Base-by-base conservation (phyloP, 1,140 invertebrate species). In the Drosophila sturtevanti region DNA sequence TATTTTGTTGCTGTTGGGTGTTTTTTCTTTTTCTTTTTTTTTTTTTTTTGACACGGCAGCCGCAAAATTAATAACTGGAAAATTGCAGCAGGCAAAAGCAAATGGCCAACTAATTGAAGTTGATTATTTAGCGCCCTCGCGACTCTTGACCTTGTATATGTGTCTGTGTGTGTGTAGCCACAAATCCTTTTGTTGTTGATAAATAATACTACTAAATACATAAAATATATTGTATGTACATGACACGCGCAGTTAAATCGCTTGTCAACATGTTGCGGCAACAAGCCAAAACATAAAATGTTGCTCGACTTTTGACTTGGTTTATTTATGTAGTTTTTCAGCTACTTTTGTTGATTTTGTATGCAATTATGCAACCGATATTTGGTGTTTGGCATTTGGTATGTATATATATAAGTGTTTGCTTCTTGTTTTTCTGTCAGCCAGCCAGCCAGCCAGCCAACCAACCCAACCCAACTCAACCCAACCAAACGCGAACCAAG, bases 41-140 rank as follows among this genome's bases (percentile, higher is more conserved):
- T 27, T 81, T 64, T 66, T 14, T 51, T 61, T 66, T 68, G 74
- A 59, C 55, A 60, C 58, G 65, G 51, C 67, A 68, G 56, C 55
- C 63, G 22, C 69, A 73, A 78, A 76, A 78, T 72, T 86, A 86
- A 86, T 86, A 85, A 87, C 78, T 76, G 73, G 78, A 81, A 86
- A 86, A 86, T 86, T 87, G 74, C 70, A 74, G 51, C 14, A 52
- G 35, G 72, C 62, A 66, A 16, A 51, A 63, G 63, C 65, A 85
- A 86, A 81, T 86, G 67, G 59, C 56, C 65, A 78, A 79, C 78
- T 78, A 87, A 87, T 87, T 81, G 34, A 78, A 69, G 66, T 66
- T 69, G 64, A 78, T 78, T 81, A 73, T 67, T 55, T 37, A 63
- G 51, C 70, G 64, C 78, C 70, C 68, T 61, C 75, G 59, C 74